Percentiles rank a stretch among this genome's conserved stretches.
Conservation (phyloP, 2,888 invertebrate genomes). For the Lasioglossum villosulum region DNA sequence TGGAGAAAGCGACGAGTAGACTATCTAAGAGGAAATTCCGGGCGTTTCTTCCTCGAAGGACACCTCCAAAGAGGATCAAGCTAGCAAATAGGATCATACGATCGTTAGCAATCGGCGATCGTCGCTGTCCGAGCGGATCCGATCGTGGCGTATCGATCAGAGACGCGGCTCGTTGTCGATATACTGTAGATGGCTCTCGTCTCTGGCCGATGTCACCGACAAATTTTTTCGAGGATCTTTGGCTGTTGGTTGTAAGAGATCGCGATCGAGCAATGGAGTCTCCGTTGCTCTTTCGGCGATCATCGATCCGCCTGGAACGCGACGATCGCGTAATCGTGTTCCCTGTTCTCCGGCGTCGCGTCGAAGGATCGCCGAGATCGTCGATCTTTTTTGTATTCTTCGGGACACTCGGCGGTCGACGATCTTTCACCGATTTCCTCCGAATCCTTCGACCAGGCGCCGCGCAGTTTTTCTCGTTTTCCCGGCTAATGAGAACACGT, state of each 20-base stretch:
- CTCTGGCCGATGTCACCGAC: slow-evolving; percentile 8
- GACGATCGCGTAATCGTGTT: neutral
- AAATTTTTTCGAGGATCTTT: neutral
- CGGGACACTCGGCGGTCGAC: neutral
- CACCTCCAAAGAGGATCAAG: neutral
- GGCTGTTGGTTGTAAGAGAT: neutral
- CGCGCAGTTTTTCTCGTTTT: neutral
- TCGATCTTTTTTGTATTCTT: neutral
- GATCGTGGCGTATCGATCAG: slow-evolving; percentile 22
- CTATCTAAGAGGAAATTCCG: slow-evolving; percentile 21
- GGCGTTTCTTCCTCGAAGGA: slow-evolving; percentile 51
- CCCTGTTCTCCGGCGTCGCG: neutral
- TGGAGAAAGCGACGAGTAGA: slow-evolving; percentile 28
- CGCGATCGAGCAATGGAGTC: neutral
- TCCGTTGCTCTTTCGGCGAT: neutral
- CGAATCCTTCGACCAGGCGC: neutral
- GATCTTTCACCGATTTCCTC: neutral
- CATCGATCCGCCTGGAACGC: neutral
- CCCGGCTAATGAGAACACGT: neutral
- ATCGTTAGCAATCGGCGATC: slow-evolving; percentile 24
- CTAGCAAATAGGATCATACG: neutral
- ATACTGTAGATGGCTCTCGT: slow-evolving; percentile 13
- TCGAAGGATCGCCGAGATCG: neutral
- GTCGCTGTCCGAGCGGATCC: slow-evolving; percentile 11
- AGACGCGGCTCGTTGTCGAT: slow-evolving; percentile 14